A percentile compares a stretch with the other conserved stretches of the same genome.
These are phyloP conservation scores for Sus cebifrons DNA, from an alignment of 2,797 vertebrate genomes.

Conservation along the genomic window DNA sequence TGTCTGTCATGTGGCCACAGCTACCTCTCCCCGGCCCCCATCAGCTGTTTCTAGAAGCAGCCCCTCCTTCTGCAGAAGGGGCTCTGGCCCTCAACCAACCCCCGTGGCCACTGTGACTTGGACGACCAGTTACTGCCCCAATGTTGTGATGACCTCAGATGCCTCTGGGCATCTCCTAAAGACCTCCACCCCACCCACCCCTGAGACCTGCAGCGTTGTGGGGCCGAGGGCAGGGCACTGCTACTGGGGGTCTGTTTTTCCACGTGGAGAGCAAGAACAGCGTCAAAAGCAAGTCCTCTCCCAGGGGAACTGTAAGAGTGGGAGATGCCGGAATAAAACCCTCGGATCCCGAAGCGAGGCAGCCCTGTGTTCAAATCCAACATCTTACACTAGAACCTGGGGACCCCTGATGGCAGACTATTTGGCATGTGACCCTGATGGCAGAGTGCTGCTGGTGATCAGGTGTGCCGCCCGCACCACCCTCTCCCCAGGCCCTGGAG, in stretches of 20 bases:
- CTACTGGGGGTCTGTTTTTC: not conserved
- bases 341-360: not conserved
- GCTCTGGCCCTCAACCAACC: not conserved
- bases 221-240: not conserved
- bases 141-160: not conserved
- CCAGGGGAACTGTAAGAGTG: not conserved
- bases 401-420: not conserved
- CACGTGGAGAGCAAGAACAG: not conserved
- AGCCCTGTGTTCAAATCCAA: not conserved
- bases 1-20: not conserved
- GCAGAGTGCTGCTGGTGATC: not conserved
- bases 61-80: not conserved
- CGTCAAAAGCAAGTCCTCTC: not conserved
- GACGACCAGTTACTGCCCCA: not conserved
- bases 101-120: not conserved
- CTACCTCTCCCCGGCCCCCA: not conserved
- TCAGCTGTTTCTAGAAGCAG: not conserved
- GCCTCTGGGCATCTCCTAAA: not conserved
- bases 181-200: not conserved
- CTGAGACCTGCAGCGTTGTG: accelerated
- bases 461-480: no score
- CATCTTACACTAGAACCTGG: not conserved
- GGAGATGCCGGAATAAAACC: not conserved
- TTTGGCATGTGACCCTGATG: not conserved
- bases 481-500: not conserved